Evolutionary conservation across 2,113 vertebrate genomes (phyloP), one percentile per base, ranked within the genome.

Genomic region (Acrocephalus kingi): DNA sequence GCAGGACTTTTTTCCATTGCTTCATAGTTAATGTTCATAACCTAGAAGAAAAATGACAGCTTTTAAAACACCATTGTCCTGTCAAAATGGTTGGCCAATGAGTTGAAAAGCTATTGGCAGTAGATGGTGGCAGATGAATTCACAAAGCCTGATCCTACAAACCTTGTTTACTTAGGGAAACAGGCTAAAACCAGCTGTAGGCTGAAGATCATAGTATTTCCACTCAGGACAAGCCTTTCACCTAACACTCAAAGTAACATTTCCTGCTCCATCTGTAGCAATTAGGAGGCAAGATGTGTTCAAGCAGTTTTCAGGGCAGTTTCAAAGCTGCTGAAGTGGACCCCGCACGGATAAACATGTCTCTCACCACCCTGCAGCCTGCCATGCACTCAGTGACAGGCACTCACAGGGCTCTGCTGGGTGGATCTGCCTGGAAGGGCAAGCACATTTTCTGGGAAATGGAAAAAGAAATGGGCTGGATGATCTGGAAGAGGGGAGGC

Each of bases 311-410:
- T 61, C 45, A 68, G 58, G 39, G 61, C 76, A 78, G 54, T 82
- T 89, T 81, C 54, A 63, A 68, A 82, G 46, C 12, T 75, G 39
- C 11, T 84, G 49, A 58, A 68, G 31, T 15, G 66, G 49, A 61
- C 25, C n/a, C n/a, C 66, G 46, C 69, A 68, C 3, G 0, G 0
- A 21, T 18, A 87, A 84, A 19, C 25, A 39, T 1, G 0, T 58
- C 18, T 51, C 73, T 54, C 15, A 62, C 7, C 37, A 52, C 33
- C 21, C 49, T 73, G 13, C 39, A 64, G 43, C 33, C 43, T 11
- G 8, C 39, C 13, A 8, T 18, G 39, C 17, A 80, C 52, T 37
- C 27, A 74, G 19, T 8, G 61, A 74, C 11, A n/a, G 33, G 17
- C 0, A 0, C 64, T 84, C 30, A 30, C 31, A 19, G 58, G 35